A percentile compares a stretch with the other conserved stretches of the same genome.
These are phyloP conservation scores for Mellivora capensis DNA, from an alignment of 2,113 vertebrate species.

Conservation along the genomic window DNA sequence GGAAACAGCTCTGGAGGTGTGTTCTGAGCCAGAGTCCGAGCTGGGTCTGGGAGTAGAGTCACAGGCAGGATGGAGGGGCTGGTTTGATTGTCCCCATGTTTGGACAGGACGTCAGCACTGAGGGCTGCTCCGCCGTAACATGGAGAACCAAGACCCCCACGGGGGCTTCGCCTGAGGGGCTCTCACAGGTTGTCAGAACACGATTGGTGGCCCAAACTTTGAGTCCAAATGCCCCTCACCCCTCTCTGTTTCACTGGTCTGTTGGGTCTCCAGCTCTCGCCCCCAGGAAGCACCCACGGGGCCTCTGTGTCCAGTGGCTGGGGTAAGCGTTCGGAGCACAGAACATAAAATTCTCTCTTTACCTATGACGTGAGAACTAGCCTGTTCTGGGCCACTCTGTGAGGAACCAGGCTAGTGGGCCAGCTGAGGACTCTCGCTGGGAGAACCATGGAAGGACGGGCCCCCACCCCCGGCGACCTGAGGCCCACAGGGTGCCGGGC, in stretches of 20 bases:
- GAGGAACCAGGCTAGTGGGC: neutral
- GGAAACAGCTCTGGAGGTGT: fast-evolving
- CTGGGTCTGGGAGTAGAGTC: neutral
- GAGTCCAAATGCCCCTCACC: neutral
- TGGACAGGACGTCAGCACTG: neutral
- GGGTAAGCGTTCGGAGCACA: neutral
- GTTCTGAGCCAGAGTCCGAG: neutral
- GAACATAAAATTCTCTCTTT: too few species aligned
- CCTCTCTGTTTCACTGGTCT: neutral
- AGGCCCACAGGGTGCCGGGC: neutral
- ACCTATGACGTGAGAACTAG: fast-evolving
- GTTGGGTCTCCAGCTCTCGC: fast-evolving
- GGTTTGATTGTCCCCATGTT: fast-evolving
- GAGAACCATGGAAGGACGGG: fast-evolving
- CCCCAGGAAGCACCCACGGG: fast-evolving
- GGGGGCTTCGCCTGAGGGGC: neutral
- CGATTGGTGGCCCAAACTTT: too few species aligned
- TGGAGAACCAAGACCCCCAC: fast-evolving
- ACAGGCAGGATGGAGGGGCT: neutral
- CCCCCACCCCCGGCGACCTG: neutral
- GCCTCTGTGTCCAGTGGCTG: neutral
- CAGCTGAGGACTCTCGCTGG: neutral
- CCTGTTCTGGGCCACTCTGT: fast-evolving
- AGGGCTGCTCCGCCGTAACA: too few species aligned
- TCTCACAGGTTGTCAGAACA: neutral